Conservation (phyloP, 2,888 invertebrate genomes). For the Odontocolon sp. region DNA sequence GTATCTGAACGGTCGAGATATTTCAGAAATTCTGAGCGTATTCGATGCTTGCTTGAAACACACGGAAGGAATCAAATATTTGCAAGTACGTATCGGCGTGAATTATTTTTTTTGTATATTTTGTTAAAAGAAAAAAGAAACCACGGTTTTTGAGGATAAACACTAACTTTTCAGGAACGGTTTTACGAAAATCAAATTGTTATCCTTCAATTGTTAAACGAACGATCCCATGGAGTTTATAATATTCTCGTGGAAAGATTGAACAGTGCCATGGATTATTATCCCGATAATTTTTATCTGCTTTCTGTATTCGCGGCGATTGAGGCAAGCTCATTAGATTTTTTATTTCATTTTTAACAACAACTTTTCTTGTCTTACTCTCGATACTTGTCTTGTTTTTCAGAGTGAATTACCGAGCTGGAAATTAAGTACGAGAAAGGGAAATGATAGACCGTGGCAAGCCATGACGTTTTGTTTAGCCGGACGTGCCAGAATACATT, state of each 20-base stretch:
- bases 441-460: slow-evolving; percentile 68
- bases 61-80: slow-evolving; percentile 62
- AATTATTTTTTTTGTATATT: no score
- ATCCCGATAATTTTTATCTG: slow-evolving; percentile 84
- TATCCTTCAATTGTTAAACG: slow-evolving; percentile 70
- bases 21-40: slow-evolving; percentile 64
- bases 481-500: slow-evolving; percentile 70
- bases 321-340: slow-evolving; percentile 80
- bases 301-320: slow-evolving; percentile 82
- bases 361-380: neutral
- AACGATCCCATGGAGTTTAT: slow-evolving; percentile 54
- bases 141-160: neutral
- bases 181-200: slow-evolving; percentile 80
- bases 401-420: slow-evolving; percentile 82
- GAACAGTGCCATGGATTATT: slow-evolving; percentile 73
- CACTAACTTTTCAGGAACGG: slow-evolving; percentile 77
- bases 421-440: slow-evolving; percentile 80
- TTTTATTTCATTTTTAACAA: neutral
- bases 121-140: no score
- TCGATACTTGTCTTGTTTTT: neutral
- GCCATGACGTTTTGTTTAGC: slow-evolving; percentile 73
- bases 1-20: slow-evolving; percentile 74
- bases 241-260: slow-evolving; percentile 64
- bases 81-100: slow-evolving; percentile 72
- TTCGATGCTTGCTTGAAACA: slow-evolving; percentile 71